Evolutionary conservation across 2,888 invertebrate species (phyloP), one percentile per base, ranked within the genome.

Genomic region (Spodoptera picta): DNA sequence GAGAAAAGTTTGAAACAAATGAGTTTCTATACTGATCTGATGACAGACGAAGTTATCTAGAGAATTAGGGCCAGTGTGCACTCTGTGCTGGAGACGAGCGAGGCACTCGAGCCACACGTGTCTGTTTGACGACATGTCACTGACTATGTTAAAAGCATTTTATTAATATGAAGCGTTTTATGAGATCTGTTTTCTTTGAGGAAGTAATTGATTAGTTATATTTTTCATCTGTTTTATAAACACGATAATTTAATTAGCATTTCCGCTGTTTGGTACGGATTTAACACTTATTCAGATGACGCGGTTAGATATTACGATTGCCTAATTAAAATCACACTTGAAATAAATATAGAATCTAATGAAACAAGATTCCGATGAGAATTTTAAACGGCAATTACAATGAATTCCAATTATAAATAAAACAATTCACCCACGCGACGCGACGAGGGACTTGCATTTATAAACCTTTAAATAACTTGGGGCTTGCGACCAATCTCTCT

Each of bases 391-490:
- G 48, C 51, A 57, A 57, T 75, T 49, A 47, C 66, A 66, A 74
- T 69, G 60, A 60, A 60, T 75, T 60, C 70, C 74, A 68, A 71
- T 77, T 71, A 75, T 53, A 66, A 73, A 70, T 72, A 76, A 70
- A 76, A 70, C 59, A 51, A 67, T 57, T 58, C 50, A 19, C 50
- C 51, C 57, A 66, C 56, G 62, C 61, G 57, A 80, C 74, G 65
- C 54, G 74, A 80, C 74, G 65, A 55, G 74, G 61, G 62, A 71
- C 57, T 65, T 53, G 75, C 82, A 77, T 82, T 81, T 77, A 80
- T 69, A 65, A 67, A 52, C 75, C 74, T 65, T 73, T 80, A 79
- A 81, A 81, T 80, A 76, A 73, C 73, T 46, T 54, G 61, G 36
- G 36, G 4, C 36, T 36, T 36, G 36, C 69, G 65, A 49, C n/a